These are phyloP conservation scores for Carcharodon carcharias DNA, from an alignment of 2,797 vertebrate species.

Conservation along the genomic window DNA sequence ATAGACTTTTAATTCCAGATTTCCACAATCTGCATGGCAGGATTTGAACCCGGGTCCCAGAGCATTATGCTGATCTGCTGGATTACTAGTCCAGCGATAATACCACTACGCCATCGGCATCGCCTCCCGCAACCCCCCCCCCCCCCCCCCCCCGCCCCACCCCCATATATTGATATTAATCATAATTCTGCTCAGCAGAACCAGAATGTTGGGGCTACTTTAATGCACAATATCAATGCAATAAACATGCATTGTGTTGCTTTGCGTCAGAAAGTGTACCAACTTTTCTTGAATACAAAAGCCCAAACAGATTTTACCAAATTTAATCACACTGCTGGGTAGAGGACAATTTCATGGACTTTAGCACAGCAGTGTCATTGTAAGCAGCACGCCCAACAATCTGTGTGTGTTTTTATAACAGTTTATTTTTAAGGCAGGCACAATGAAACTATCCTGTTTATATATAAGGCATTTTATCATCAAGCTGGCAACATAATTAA, in stretches of 20 bases:
- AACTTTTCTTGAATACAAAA: neutral
- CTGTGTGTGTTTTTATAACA: conserved; percentile 14
- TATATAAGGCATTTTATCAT: neutral
- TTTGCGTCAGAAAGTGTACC: neutral
- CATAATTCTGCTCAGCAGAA: neutral
- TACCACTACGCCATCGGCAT: too few species aligned
- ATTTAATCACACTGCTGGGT: neutral
- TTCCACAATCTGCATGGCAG: too few species aligned
- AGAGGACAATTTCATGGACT: neutral
- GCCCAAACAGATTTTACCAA: neutral
- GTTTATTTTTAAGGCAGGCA: neutral
- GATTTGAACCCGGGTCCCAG: too few species aligned
- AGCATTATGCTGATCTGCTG: too few species aligned
- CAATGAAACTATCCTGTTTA: neutral
- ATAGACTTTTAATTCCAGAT: too few species aligned
- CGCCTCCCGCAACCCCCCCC: too few species aligned
- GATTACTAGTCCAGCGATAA: too few species aligned
- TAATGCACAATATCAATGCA: neutral
- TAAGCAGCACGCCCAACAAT: neutral
- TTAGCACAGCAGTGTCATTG: conserved; percentile 3
- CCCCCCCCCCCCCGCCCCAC: too few species aligned
- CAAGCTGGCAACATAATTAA: neutral
- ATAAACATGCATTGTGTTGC: neutral
- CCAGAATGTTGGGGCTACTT: neutral
- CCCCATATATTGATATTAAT: neutral